Evolutionary conservation across 2,888 invertebrate species (phyloP).

Genomic region (Luperina testacea): DNA sequence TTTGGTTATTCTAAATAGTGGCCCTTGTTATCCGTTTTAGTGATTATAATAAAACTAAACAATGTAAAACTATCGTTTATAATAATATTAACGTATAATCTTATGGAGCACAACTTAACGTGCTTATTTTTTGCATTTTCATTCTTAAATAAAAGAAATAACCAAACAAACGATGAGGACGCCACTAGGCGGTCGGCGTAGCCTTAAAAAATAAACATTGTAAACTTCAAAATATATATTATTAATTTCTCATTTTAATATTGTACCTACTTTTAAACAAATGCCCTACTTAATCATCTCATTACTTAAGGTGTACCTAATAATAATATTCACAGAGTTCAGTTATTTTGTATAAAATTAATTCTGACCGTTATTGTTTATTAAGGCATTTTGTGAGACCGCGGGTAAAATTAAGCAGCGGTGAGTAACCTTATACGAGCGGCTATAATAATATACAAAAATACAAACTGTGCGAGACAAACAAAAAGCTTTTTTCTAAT

Average conservation of each 20-base stretch:
- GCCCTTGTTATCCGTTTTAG: no score
- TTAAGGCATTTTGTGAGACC: conserved; percentile 54
- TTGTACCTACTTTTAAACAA: conserved; percentile 31
- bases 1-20: no score
- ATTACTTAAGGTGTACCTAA: conserved; percentile 57
- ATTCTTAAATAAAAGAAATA: no score
- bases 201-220: not conserved
- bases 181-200: no score
- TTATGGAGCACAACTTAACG: no score
- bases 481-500: not conserved
- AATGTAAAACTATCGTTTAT: no score
- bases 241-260: conserved; percentile 19
- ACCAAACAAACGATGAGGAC: no score
- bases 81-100: no score
- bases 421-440: not conserved
- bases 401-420: conserved; percentile 55
- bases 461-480: not conserved
- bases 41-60: no score
- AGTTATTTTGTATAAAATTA: conserved; percentile 58
- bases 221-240: conserved; percentile 17
- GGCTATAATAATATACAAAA: not conserved
- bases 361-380: conserved; percentile 53
- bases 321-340: conserved; percentile 54
- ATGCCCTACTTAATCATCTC: conserved; percentile 53
- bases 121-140: no score